phyloP scores from a whole-genome alignment of 2,797 vertebrate species.

The Schizopygopsis pylzovi region DNA sequence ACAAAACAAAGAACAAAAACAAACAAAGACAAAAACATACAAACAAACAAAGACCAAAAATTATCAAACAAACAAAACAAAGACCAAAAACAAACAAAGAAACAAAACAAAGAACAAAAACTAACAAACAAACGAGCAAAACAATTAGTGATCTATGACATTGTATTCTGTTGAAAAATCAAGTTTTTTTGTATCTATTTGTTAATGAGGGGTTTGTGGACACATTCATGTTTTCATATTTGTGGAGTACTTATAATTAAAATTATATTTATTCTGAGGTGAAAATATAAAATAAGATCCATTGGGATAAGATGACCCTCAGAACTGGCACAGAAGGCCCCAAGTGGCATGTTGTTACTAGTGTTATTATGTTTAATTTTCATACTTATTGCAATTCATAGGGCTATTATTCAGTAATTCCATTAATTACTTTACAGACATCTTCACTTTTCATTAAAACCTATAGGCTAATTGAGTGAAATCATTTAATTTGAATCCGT shows the following conservation, averaged over 20 bases:
- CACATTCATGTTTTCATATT: background rate
- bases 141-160: background rate
- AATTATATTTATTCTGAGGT: background rate
- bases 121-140: background rate
- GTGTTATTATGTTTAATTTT: background rate
- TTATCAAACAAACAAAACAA: no score
- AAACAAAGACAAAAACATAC: no score
- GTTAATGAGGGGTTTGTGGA: background rate
- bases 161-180: background rate
- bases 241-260: background rate
- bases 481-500: background rate
- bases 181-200: background rate
- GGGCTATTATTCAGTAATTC: background rate
- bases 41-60: no score
- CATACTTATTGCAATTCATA: background rate
- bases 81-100: no score
- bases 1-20: no score
- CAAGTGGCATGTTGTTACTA: background rate
- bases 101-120: no score
- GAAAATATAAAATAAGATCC: background rate
- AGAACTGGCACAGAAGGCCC: background rate
- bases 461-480: background rate
- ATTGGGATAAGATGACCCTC: background rate
- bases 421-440: background rate
- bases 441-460: background rate